A percentile compares a stretch with the other conserved stretches of the same genome.
Evolutionary conservation across 2,888 invertebrate species (phyloP).

Genomic region (Bibio marci): DNA sequence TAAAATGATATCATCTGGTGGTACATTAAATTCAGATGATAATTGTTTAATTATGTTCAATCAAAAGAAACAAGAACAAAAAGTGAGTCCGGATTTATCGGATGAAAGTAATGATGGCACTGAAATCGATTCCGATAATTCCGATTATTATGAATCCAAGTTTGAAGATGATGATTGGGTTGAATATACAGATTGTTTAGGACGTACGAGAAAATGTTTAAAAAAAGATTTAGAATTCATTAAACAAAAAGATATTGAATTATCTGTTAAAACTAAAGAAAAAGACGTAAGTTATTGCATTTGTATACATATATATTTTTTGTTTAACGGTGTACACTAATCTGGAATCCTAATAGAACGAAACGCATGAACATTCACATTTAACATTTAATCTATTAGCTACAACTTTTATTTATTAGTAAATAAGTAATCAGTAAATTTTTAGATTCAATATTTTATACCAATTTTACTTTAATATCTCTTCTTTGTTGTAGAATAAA

Average conservation of each 20-base stretch:
- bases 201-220: conserved; percentile 70
- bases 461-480: too few species aligned
- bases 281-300: neutral
- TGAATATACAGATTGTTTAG: conserved; percentile 77
- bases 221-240: conserved; percentile 55
- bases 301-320: too few species aligned
- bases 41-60: conserved; percentile 28
- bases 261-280: conserved; percentile 17
- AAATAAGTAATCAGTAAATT: too few species aligned
- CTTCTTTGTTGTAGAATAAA: too few species aligned
- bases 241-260: conserved; percentile 40
- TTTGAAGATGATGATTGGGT: conserved; percentile 33
- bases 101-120: conserved; percentile 19
- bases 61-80: conserved; percentile 25
- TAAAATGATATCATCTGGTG: conserved; percentile 26
- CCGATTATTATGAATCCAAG: neutral
- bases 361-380: too few species aligned
- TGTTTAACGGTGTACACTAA: too few species aligned
- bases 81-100: conserved; percentile 22
- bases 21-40: conserved; percentile 24
- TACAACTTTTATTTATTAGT: too few species aligned
- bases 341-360: too few species aligned
- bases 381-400: too few species aligned
- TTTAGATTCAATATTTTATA: too few species aligned
- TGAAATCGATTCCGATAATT: conserved; percentile 17